phyloP scores from a whole-genome alignment of 2,888 invertebrate species.

The Volucella inanis region DNA sequence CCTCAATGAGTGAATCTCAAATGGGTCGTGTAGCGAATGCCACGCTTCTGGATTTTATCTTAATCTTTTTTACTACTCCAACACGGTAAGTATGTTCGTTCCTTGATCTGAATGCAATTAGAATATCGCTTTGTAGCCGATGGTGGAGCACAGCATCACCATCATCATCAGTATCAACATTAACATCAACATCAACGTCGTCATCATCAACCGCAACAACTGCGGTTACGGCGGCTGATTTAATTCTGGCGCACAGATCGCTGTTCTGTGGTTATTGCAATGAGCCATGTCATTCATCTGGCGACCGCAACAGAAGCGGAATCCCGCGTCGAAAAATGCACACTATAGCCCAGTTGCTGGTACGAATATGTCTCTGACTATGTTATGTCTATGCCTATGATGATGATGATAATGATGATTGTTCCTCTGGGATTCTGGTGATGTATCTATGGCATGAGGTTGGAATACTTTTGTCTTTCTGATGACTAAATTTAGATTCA shows the following conservation, averaged over 20 bases:
- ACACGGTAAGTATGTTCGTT: constrained; percentile 1
- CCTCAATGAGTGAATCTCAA: constrained; percentile 46
- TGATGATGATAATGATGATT: constrained; percentile 43
- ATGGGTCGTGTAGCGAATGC: constrained; percentile 53
- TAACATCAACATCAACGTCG: constrained; percentile 7
- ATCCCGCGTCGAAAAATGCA: constrained; percentile 10
- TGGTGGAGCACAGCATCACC: background rate
- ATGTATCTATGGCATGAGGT: constrained; percentile 57
- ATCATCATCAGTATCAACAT: constrained; percentile 11
- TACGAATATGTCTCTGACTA: background rate
- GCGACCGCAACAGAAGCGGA: constrained; percentile 48
- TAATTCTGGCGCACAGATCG: constrained; percentile 69
- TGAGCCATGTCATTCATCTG: constrained; percentile 69
- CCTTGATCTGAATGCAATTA: constrained; percentile 63
- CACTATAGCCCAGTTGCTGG: background rate
- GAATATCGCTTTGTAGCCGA: constrained; percentile 32
- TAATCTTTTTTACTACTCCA: no score
- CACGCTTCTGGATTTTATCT: constrained; percentile 55
- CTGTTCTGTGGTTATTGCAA: constrained; percentile 68
- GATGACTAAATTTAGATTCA: constrained; percentile 69
- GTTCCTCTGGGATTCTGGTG: constrained; percentile 48
- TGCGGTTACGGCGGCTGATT: constrained; percentile 50
- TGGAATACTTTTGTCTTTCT: constrained; percentile 44
- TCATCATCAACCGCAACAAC: constrained; percentile 11
- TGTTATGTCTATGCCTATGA: background rate